Conservation (phyloP, 2,113 vertebrate species). For the Apteryx owenii region DNA sequence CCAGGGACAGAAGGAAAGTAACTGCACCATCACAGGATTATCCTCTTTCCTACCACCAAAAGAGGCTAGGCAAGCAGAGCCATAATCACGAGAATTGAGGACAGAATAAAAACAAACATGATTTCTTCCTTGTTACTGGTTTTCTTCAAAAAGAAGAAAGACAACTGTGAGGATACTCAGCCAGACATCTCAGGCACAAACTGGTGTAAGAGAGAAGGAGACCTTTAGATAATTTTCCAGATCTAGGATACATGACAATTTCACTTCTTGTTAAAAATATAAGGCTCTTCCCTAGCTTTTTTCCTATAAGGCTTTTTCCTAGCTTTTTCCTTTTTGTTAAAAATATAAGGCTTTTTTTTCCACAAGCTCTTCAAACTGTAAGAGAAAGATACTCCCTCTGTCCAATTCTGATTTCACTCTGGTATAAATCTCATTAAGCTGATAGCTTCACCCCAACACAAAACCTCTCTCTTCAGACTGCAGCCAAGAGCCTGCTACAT, state of each 20-base stretch:
- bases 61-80: background rate
- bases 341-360: background rate
- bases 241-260: background rate
- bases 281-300: too few species aligned
- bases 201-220: background rate
- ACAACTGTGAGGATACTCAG: background rate
- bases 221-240: background rate
- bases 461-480: background rate
- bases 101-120: background rate
- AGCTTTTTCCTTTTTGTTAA: too few species aligned
- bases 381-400: background rate
- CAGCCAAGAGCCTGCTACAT: background rate
- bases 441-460: background rate
- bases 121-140: background rate
- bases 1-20: background rate
- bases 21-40: background rate
- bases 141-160: background rate
- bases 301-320: too few species aligned
- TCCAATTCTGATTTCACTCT: background rate
- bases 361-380: background rate
- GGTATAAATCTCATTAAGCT: background rate
- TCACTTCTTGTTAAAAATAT: background rate
- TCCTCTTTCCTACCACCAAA: background rate
- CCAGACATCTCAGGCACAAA: background rate
- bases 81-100: background rate